Conservation (phyloP, 2,113 vertebrate species). For the Chelonoidis abingdonii region DNA sequence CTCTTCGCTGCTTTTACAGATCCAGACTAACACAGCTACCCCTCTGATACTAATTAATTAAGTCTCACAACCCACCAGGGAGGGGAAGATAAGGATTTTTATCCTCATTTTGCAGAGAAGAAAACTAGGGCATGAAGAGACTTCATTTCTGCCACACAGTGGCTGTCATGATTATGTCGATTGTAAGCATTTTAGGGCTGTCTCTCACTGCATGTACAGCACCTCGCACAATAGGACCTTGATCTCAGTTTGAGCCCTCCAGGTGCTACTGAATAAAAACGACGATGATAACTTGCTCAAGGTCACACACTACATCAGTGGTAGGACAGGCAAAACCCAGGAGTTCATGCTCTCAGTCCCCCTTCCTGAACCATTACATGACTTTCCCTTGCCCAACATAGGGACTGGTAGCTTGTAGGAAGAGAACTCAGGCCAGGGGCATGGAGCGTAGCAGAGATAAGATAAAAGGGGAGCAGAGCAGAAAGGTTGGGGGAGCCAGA, state of each 20-base stretch:
- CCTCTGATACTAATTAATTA: constrained; percentile 31
- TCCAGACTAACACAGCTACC: too few relatives aligned
- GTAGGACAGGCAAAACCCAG: background rate
- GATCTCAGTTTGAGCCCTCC: background rate
- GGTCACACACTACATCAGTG: background rate
- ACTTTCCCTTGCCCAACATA: background rate
- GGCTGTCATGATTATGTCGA: background rate
- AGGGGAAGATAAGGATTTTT: constrained; percentile 63
- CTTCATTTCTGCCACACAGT: constrained; percentile 56
- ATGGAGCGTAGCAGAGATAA: background rate
- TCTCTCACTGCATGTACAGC: background rate
- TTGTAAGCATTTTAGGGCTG: background rate
- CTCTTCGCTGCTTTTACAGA: too few relatives aligned
- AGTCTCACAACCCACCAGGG: constrained; percentile 41
- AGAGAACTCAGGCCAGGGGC: background rate
- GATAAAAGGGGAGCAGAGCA: background rate
- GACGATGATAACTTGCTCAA: background rate
- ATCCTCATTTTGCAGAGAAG: constrained; percentile 60
- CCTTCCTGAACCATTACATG: background rate
- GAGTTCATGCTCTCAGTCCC: background rate
- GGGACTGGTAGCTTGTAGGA: background rate
- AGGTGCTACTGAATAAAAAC: background rate
- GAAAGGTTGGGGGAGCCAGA: background rate
- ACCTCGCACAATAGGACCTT: background rate
- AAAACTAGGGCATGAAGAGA: constrained; percentile 45